Evolutionary conservation across 2,797 vertebrate species (phyloP).

Genomic region (Acrocephalus scirpaceus): DNA sequence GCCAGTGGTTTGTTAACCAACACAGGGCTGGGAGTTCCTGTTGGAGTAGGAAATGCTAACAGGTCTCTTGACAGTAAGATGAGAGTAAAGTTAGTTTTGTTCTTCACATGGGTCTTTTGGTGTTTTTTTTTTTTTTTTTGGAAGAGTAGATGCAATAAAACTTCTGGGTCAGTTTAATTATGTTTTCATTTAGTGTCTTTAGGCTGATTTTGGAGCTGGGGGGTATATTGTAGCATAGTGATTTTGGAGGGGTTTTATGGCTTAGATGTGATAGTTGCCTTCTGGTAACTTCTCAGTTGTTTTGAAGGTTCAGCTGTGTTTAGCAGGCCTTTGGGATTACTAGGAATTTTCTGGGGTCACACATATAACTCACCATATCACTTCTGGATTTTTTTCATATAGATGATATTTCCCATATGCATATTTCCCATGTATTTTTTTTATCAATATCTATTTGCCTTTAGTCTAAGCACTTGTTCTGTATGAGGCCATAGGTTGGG

Average conservation of each 20-base stretch:
- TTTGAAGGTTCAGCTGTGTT: background rate
- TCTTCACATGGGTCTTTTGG: background rate
- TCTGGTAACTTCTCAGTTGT: background rate
- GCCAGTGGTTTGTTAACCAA: accelerated
- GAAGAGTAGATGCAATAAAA: background rate
- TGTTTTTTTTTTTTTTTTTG: background rate
- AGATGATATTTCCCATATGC: too few species aligned
- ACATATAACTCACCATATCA: background rate
- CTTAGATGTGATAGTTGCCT: background rate
- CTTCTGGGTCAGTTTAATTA: background rate
- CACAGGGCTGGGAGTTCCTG: background rate
- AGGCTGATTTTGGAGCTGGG: background rate
- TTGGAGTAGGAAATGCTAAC: background rate
- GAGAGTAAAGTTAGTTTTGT: background rate
- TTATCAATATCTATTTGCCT: background rate
- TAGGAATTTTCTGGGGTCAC: background rate
- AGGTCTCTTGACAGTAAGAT: background rate
- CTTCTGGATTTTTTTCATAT: background rate
- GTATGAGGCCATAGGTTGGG: background rate
- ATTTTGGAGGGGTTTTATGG: background rate
- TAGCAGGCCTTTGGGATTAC: background rate
- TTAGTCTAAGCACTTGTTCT: background rate
- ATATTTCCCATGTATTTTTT: background rate
- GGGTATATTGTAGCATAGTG: background rate
- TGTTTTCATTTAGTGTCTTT: background rate